Evolutionary conservation across 2,797 vertebrate genomes (phyloP), one percentile per base, ranked within the genome.

Genomic region (Gambusia yucatana): DNA sequence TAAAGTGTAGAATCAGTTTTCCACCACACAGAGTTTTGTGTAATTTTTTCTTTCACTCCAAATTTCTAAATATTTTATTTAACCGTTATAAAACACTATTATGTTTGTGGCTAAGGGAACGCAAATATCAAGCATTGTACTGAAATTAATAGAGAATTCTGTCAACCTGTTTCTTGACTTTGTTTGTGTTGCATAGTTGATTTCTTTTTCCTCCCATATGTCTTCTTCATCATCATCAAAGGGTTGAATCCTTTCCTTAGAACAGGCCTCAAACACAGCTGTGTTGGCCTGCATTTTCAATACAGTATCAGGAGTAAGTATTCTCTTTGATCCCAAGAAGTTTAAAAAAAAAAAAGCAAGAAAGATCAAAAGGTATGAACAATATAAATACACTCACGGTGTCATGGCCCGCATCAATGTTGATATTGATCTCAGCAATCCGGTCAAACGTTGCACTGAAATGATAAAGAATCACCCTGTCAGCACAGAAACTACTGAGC

Each of bases 211-310:
- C 48, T 98, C 97, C 98, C 98, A 98, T 84, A 98, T 97, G 75
- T 98, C 98, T 28, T 98, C 97, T n/a, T 97, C 97, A 16, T 97
- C 97, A 25, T 98, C 97, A 16, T 98, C 97, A 28, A 98, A 98
- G 1, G 97, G 96, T 72, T 98, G 97, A 90, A 98, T 97, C 52
- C 94, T 96, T 84, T 98, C 97, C 4, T 96, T 96, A 87, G 97
- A 96, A 88, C 97, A 98, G 59, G 97, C 97, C 90, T 98, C 97
- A 78, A 98, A 98, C 69, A 97, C 95, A 86, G 96, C 96, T 2
- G 95, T 93, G 1, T 96, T 97, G 79, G 96, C 94, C 97, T 97
- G 72, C 13, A 10, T 65, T 61, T 75, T 9, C 33, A 77, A 75
- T 70, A 13, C 8, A 2, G 33, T 22, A 14, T 22, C 65, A 52